Percentiles rank a stretch among this genome's conserved stretches.
These are phyloP conservation scores for Vireo altiloquus DNA, from an alignment of 2,113 vertebrate species.

Conservation along the genomic window DNA sequence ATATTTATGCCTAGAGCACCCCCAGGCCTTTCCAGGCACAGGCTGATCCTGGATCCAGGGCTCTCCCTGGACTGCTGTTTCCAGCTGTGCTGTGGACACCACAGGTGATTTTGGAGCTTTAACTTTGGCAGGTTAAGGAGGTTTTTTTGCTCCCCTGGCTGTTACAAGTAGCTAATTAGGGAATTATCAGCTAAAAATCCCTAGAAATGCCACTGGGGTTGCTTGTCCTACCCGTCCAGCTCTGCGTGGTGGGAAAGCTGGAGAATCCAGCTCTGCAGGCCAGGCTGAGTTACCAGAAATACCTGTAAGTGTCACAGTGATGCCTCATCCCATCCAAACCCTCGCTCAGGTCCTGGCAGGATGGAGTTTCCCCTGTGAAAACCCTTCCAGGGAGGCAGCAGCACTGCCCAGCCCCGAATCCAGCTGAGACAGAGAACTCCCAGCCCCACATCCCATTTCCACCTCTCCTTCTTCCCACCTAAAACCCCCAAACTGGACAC, in stretches of 20 bases:
- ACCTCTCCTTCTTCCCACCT: not conserved
- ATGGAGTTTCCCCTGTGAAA: not conserved
- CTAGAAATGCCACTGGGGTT: not conserved
- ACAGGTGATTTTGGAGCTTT: not conserved
- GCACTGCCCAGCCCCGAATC: not conserved
- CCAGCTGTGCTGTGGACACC: not conserved
- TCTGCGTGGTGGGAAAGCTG: not conserved
- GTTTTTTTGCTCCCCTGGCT: not conserved
- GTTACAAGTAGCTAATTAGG: not conserved
- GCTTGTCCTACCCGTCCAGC: not conserved
- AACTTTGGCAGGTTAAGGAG: not conserved
- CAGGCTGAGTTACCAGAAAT: slow-evolving; percentile 20
- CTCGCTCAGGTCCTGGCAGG: not conserved
- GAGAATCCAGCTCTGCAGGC: not conserved
- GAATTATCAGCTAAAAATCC: not conserved
- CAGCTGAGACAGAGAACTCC: not conserved
- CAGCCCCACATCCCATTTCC: not conserved
- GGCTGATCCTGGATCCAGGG: not conserved
- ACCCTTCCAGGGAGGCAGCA: not conserved
- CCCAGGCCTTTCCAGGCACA: not conserved
- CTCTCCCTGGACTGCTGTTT: not conserved
- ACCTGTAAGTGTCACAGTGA: not conserved
- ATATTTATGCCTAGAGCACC: not conserved
- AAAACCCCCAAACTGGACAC: not conserved
- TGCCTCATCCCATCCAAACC: not conserved